Evolutionary conservation across 2,888 invertebrate genomes (phyloP), one percentile per base, ranked within the genome.

Genomic region (Cordylochernes scorpioides): DNA sequence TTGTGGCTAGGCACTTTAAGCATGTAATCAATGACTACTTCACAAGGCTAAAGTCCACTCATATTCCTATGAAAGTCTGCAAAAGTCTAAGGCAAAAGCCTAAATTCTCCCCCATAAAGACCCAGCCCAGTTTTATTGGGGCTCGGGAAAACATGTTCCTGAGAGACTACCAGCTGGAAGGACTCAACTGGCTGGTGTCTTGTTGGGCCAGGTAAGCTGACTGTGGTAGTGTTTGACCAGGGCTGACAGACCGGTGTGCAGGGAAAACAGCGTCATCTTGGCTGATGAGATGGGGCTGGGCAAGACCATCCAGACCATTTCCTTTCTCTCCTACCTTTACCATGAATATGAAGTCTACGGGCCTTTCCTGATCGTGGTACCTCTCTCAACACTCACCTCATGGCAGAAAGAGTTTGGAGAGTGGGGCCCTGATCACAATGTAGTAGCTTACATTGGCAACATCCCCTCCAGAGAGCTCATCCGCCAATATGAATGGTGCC

Each of bases 271-370:
- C 36, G 84, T 82, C n/a, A 97, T 97, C 49, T 62, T 97, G 45
- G 97, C 97, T 15, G 97, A 99, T 59, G 97, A 99, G 62, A 99
- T 97, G 97, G 97, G 97, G 38, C 64, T 88, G 41, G 88, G 86
- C 45, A 88, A 91, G 65, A 91, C 88, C 8, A 61, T 67, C 45
- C 77, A 97, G 67, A 86, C 91, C 3, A 91, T 97, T 50, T 77
- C 82, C 53, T 88, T 80, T 58, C 62, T 97, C 32, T 74, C 84
- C 51, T 77, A 84, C 49, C 64, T 97, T 36, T 86, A 82, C 56
- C 67, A 84, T 57, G 62, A 71, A 2, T 74, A 91, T 55, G 72
- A 80, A 51, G 58, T 94, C 28, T 74, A 84, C 52, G 97, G 97
- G 15, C 97, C 97, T 35, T 97, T 73, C 58, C 63, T 99, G 30